phyloP scores from a whole-genome alignment of 2,113 vertebrate genomes.

The Mobula birostris region DNA sequence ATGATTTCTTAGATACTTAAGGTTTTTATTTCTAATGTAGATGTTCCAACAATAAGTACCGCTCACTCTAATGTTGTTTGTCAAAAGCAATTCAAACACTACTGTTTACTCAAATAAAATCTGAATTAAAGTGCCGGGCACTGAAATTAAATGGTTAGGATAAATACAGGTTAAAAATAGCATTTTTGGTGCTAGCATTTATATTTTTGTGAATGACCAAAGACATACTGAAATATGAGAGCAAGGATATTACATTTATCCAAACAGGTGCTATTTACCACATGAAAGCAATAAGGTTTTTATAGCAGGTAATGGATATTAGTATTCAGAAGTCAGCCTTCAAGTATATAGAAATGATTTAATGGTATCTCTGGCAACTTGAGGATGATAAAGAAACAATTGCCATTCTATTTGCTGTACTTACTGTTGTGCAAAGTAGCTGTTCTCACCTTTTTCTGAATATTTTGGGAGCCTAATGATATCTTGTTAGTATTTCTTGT shows the following conservation, averaged over 20 bases:
- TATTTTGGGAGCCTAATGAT: background rate
- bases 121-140: background rate
- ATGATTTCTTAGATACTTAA: background rate
- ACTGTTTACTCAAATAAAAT: background rate
- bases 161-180: background rate
- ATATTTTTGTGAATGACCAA: too few species aligned
- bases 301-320: background rate
- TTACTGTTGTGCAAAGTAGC: background rate
- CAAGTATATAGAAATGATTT: background rate
- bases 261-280: background rate
- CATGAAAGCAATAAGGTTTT: background rate
- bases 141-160: background rate
- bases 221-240: too few species aligned
- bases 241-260: background rate
- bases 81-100: background rate
- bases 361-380: background rate
- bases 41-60: background rate
- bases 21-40: background rate
- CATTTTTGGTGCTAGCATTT: too few species aligned
- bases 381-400: background rate
- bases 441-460: background rate
- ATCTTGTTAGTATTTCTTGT: background rate
- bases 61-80: background rate
- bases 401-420: background rate
- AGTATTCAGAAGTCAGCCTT: background rate